Evolutionary conservation across 2,888 invertebrate species (phyloP).

Genomic region (Scaptomyza flava): DNA sequence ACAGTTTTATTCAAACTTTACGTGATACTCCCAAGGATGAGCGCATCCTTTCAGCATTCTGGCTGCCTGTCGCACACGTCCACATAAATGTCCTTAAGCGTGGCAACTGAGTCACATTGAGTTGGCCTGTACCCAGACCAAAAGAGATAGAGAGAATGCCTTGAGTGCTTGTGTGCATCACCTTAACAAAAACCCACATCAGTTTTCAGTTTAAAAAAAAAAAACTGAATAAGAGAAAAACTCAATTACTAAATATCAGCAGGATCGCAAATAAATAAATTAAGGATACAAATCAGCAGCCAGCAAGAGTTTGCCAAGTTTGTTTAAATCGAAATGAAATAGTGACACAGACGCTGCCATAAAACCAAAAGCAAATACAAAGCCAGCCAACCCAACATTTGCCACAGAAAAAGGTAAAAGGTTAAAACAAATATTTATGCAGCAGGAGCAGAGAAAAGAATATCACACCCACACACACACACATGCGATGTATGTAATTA

Average conservation of each 20-base stretch:
- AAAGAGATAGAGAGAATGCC: not conserved
- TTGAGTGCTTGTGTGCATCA: not conserved
- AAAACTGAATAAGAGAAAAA: slow-evolving; percentile 35
- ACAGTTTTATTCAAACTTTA: slow-evolving; percentile 67
- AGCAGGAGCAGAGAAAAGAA: slow-evolving; percentile 45
- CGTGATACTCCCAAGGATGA: slow-evolving; percentile 22
- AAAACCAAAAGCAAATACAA: slow-evolving; percentile 74
- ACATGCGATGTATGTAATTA: slow-evolving; percentile 67
- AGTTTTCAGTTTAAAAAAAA: slow-evolving; percentile 35
- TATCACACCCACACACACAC: slow-evolving; percentile 19
- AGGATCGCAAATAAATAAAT: slow-evolving; percentile 78
- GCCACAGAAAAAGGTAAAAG: slow-evolving; percentile 59
- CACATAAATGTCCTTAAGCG: slow-evolving; percentile 66
- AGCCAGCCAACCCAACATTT: slow-evolving; percentile 22
- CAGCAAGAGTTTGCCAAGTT: slow-evolving; percentile 61
- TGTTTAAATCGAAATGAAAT: slow-evolving; percentile 77
- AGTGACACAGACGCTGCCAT: slow-evolving; percentile 65
- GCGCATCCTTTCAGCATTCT: slow-evolving; percentile 45
- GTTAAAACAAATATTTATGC: slow-evolving; percentile 77
- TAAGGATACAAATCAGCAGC: slow-evolving; percentile 72
- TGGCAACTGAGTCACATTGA: slow-evolving; percentile 54
- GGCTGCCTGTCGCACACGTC: slow-evolving; percentile 29
- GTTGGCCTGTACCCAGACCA: slow-evolving; percentile 53
- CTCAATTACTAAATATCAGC: slow-evolving; percentile 74
- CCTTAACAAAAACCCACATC: slow-evolving; percentile 35